Base-by-base conservation (phyloP, 2,113 vertebrate genomes). In the Nicator chloris region DNA sequence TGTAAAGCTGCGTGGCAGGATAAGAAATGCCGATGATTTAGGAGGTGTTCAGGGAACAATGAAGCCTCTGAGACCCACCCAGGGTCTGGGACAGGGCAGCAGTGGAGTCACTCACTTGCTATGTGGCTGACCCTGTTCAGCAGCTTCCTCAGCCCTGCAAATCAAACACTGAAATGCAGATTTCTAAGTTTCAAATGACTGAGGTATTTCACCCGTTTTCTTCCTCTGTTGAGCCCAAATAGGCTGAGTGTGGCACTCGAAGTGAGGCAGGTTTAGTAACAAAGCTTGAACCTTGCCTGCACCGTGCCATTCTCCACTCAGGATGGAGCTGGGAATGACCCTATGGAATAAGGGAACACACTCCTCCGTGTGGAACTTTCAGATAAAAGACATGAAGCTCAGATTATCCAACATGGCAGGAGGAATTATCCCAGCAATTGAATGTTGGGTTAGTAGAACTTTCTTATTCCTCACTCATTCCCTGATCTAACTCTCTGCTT, bases 21-120 rank as follows among this genome's bases (percentile, higher is more conserved):
- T 45, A 30, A 53, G 61, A 53, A 42, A 16, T 23, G 39, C 10
- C 3, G 3, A 19, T 64, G 79, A 27, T 54, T 39, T 35, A 7
- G 15, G 63, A 66, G 64, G 24, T 31, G 69, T 13, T 73, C 42
- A 3, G 82, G 56, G 59, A 94, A 80, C 73, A 89, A 57, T 19
- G 85, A 20, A 35, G 31, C 42, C 23, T 69, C n/a, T 81, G 83
- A 73, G 93, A 88, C 83, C 91, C 86, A 80, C 86, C 94, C 60
- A 57, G 7, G 19, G 4, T 14, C 15, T n/a, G 50, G 26, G 53
- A 33, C 53, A 31, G 65, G 63, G 69, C 18, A 1, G 47, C 56
- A 27, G 45, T 4, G 65, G 57, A 87, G 37, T 82, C 95, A 72
- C 66, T 85, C 22, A 5, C 51, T 47, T 30, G 72, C 3, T 31